A percentile compares a stretch with the other conserved stretches of the same genome.
Evolutionary conservation across 2,113 vertebrate genomes (phyloP).

Genomic region (Notiomystis cincta): DNA sequence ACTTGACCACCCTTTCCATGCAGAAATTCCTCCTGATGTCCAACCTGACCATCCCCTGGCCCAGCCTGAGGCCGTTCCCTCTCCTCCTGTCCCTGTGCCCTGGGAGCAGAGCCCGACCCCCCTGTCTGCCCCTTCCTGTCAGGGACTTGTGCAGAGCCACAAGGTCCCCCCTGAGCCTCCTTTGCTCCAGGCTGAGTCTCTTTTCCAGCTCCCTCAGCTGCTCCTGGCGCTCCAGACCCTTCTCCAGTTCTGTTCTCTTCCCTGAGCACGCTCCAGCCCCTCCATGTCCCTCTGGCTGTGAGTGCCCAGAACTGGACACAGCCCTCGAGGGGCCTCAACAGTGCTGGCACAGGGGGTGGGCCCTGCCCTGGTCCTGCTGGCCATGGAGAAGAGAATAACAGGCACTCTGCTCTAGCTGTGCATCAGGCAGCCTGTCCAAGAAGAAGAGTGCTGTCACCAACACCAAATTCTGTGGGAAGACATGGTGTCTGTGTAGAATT

Average conservation of each 20-base stretch:
- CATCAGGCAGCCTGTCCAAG: not conserved
- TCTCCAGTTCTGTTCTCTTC: too few species aligned
- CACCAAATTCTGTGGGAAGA: not conserved
- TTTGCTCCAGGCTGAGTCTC: not conserved
- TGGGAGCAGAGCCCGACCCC: not conserved
- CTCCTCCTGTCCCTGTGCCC: not conserved
- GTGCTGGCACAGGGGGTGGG: not conserved
- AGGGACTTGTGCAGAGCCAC: not conserved
- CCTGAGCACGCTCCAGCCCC: not conserved
- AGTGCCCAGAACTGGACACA: not conserved
- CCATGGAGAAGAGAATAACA: not conserved
- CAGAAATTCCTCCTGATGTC: rapidly evolving
- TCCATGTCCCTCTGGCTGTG: not conserved
- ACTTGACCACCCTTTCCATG: not conserved
- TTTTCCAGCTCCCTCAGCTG: not conserved
- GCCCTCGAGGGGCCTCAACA: not conserved
- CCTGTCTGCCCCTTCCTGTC: not conserved
- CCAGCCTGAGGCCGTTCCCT: not conserved
- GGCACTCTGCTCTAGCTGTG: not conserved
- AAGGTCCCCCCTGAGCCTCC: not conserved
- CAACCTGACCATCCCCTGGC: rapidly evolving
- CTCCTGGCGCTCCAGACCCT: rapidly evolving
- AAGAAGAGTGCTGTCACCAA: not conserved
- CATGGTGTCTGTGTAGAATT: not conserved
- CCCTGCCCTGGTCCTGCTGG: not conserved